Evolutionary conservation across 2,113 vertebrate species (phyloP).

Genomic region (Lycaon pictus): DNA sequence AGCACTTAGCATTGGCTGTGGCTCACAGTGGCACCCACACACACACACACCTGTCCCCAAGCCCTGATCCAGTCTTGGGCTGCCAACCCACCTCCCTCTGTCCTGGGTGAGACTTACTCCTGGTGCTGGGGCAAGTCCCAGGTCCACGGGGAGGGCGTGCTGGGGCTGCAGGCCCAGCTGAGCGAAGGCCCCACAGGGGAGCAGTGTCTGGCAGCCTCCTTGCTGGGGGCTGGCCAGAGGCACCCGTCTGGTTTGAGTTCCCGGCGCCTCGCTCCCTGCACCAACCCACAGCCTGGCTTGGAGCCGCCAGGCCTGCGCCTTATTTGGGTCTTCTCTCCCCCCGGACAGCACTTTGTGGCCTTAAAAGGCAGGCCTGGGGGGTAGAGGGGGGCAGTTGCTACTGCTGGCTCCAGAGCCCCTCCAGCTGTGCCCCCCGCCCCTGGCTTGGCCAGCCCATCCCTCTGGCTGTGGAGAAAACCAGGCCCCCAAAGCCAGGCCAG

Average conservation of each 20-base stretch:
- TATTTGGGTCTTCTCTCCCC: slow-evolving; percentile 75
- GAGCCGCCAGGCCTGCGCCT: slow-evolving; percentile 54
- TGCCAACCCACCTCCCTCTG: neutral
- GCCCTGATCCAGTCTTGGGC: neutral
- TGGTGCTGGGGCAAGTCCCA: neutral
- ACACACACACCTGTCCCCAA: neutral
- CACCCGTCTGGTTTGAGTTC: slow-evolving; percentile 74
- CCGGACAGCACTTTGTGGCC: slow-evolving; percentile 20
- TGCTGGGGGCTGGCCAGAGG: slow-evolving; percentile 56
- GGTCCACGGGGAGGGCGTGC: neutral
- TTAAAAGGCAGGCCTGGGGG: slow-evolving; percentile 75
- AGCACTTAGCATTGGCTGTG: neutral
- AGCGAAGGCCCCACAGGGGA: neutral
- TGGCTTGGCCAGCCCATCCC: slow-evolving; percentile 26
- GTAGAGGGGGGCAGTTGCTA: neutral
- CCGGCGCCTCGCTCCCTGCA: slow-evolving; percentile 50
- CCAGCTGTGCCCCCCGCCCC: slow-evolving; percentile 40
- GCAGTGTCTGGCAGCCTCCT: slow-evolving; percentile 55
- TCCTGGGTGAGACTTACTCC: neutral
- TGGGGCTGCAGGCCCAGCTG: neutral
- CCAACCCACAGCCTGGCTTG: slow-evolving; percentile 71
- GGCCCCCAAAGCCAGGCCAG: slow-evolving; percentile 21
- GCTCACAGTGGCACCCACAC: neutral
- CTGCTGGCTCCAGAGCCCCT: slow-evolving; percentile 51
- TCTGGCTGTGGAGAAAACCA: slow-evolving; percentile 65